Percentiles rank a stretch among this genome's conserved stretches.
These are phyloP conservation scores for Pseudolaguvia tuberculata DNA, from an alignment of 2,113 vertebrate genomes.

Conservation along the genomic window DNA sequence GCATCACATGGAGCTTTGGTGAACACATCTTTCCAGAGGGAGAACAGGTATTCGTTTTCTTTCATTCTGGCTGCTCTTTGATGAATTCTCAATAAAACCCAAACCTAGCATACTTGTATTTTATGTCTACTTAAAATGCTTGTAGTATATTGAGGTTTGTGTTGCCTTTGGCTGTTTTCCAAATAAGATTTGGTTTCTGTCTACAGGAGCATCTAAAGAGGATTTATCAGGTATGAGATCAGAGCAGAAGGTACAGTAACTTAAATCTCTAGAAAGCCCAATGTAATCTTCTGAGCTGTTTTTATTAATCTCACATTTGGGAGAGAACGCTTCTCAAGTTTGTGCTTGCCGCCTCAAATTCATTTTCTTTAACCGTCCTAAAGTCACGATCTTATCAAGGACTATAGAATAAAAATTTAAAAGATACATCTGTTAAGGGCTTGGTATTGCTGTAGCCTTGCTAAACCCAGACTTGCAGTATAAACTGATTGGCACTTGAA, in stretches of 20 bases:
- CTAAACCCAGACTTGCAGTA: neutral
- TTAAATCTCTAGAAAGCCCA: slow-evolving; percentile 44
- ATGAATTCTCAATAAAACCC: slow-evolving; percentile 4
- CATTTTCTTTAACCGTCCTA: slow-evolving; percentile 54
- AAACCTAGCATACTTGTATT: slow-evolving; percentile 15
- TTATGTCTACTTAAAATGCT: slow-evolving; percentile 25
- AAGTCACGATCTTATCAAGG: slow-evolving; percentile 60
- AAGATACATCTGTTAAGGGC: slow-evolving; percentile 55
- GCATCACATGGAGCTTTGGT: slow-evolving; percentile 88
- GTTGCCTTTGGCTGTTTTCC: slow-evolving; percentile 43
- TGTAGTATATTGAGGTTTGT: slow-evolving; percentile 6
- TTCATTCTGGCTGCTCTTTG: neutral
- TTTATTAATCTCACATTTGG: slow-evolving; percentile 29
- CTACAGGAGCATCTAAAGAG: slow-evolving; percentile 75
- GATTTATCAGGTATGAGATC: slow-evolving; percentile 80
- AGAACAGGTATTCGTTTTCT: slow-evolving; percentile 80
- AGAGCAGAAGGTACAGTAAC: slow-evolving; percentile 64
- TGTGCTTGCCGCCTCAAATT: slow-evolving; percentile 46
- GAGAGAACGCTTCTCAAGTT: slow-evolving; percentile 40
- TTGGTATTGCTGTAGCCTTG: slow-evolving; percentile 43
- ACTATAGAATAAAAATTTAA: slow-evolving; percentile 57
- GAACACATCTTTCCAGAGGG: slow-evolving; percentile 81
- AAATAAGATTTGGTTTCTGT: slow-evolving; percentile 70
- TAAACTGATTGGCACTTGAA: slow-evolving; percentile 14
- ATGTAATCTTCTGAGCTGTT: slow-evolving; percentile 29